These are phyloP conservation scores for Hippopotamus amphibius DNA, from an alignment of 2,113 vertebrate genomes.

Conservation along the genomic window DNA sequence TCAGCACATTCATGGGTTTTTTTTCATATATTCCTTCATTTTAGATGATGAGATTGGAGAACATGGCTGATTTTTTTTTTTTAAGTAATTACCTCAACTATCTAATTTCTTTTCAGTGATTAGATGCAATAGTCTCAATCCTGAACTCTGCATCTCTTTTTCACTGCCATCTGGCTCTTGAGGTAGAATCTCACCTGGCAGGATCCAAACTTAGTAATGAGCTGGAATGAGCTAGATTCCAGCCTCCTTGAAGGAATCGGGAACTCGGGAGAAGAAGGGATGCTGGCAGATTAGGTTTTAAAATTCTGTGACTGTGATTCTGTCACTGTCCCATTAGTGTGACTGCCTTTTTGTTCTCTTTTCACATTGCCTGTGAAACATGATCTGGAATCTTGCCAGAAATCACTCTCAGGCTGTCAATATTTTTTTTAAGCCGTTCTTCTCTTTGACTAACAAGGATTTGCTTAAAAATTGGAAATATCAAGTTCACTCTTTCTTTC, in stretches of 20 bases:
- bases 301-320: not conserved
- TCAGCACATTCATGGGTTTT: not conserved
- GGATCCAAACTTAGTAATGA: not conserved
- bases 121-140: rapidly evolving
- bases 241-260: not conserved
- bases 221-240: too few relatives aligned
- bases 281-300: not conserved
- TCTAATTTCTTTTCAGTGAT: not conserved
- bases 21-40: not conserved
- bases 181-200: not conserved
- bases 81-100: not conserved
- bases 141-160: not conserved
- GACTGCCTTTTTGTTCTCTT: not conserved
- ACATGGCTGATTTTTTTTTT: not conserved
- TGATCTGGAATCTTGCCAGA: not conserved
- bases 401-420: not conserved
- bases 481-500: slow-evolving; percentile 7
- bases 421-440: slow-evolving; percentile 16
- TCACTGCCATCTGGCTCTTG: not conserved
- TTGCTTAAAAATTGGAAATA: slow-evolving; percentile 39
- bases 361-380: not conserved
- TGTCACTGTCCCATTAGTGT: not conserved
- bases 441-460: slow-evolving; percentile 36
- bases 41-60: not conserved
- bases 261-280: not conserved